Conservation (phyloP, 2,797 vertebrate genomes). For the Falco naumanni region DNA sequence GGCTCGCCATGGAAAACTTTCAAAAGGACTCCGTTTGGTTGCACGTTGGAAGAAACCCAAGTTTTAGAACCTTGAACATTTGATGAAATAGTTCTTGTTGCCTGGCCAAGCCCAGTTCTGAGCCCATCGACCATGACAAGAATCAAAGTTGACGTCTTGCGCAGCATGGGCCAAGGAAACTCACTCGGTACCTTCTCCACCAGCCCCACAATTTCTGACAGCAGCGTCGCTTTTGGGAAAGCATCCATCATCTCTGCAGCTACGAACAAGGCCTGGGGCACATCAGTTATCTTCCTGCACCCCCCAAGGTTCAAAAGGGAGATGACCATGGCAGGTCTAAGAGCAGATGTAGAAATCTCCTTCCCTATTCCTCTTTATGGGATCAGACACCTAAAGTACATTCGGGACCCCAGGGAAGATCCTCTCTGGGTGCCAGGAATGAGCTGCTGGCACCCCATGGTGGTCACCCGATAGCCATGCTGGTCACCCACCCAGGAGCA, state of each 20-base stretch:
- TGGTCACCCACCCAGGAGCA: not conserved
- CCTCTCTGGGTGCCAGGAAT: not conserved
- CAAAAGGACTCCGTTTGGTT: not conserved
- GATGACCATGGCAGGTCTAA: not conserved
- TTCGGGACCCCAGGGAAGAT: not conserved
- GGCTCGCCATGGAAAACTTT: not conserved
- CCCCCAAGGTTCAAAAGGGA: not conserved
- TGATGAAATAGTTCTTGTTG: not conserved
- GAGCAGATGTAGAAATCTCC: not conserved
- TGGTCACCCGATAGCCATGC: not conserved
- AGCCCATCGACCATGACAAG: not conserved
- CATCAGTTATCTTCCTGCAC: not conserved
- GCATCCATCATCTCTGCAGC: not conserved
- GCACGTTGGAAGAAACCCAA: not conserved
- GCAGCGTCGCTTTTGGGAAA: not conserved
- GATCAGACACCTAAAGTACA: not conserved
- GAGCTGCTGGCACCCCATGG: not conserved
- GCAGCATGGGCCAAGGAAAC: not conserved
- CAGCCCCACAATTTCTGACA: not conserved
- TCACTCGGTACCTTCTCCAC: not conserved
- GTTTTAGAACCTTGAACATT: slow-evolving; percentile 17
- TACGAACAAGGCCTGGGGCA: not conserved
- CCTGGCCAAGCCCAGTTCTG: not conserved
- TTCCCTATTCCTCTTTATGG: not conserved
- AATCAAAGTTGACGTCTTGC: not conserved